A percentile compares a stretch with the other conserved stretches of the same genome.
These are phyloP conservation scores for Pampusana beccarii DNA, from an alignment of 2,113 vertebrate genomes.

Conservation along the genomic window DNA sequence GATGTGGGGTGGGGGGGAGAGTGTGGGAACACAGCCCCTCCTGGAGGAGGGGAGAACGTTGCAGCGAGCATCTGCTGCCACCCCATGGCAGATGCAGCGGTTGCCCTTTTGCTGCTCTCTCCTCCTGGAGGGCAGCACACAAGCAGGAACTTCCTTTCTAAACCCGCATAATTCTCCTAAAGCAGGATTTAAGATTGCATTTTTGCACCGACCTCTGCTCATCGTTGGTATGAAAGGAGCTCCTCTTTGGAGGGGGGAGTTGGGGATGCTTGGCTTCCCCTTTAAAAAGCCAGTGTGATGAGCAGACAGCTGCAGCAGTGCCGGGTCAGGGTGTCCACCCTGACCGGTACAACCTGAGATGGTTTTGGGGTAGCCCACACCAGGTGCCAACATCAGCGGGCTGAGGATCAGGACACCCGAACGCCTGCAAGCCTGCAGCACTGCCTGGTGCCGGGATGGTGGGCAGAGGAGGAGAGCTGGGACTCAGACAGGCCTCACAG, in stretches of 20 bases:
- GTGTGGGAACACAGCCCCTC: fast-evolving
- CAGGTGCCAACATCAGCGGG: background rate
- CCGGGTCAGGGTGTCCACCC: too few species aligned
- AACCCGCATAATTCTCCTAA: fast-evolving
- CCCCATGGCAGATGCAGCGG: background rate
- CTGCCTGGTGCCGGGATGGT: background rate
- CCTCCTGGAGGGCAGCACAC: background rate
- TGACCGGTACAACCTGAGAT: fast-evolving
- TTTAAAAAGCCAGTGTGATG: fast-evolving
- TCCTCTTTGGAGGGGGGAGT: background rate
- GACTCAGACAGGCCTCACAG: fast-evolving
- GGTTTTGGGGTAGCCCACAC: background rate
- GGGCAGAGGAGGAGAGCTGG: background rate
- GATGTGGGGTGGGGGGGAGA: background rate
- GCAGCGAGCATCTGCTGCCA: background rate
- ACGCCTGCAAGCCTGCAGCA: background rate
- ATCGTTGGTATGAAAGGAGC: fast-evolving
- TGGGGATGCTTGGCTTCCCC: fast-evolving
- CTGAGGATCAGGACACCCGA: fast-evolving
- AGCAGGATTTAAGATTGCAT: fast-evolving
- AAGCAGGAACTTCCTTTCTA: background rate
- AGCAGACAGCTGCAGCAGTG: background rate
- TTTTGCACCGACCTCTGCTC: background rate
- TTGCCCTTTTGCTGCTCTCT: background rate
- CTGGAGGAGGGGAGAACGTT: background rate